Conservation (phyloP, 2,888 invertebrate genomes). For the Drosophila seclusa region DNA sequence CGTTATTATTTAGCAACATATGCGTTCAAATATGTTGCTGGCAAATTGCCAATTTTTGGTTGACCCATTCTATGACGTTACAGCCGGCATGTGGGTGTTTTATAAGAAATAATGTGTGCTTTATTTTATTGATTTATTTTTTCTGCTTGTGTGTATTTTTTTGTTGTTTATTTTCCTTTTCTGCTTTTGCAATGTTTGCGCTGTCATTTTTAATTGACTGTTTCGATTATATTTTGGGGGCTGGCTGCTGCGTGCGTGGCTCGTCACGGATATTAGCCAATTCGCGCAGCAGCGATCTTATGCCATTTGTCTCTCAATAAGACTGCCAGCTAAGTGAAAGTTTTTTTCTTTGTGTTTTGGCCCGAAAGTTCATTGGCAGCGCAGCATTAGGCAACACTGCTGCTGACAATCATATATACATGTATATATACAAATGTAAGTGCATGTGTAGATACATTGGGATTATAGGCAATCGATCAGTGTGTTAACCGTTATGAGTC, state of each 20-base stretch:
- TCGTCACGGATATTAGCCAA: conserved; percentile 65
- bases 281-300: conserved; percentile 57
- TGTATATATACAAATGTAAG: neutral
- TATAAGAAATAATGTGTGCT: conserved; percentile 26
- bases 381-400: conserved; percentile 19
- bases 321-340: conserved; percentile 56
- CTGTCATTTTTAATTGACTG: conserved; percentile 59
- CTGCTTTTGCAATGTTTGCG: conserved; percentile 45
- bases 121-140: conserved; percentile 21
- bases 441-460: neutral
- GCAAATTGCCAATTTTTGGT: conserved; percentile 45
- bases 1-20: conserved; percentile 2
- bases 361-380: conserved; percentile 59
- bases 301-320: conserved; percentile 59
- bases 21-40: conserved; percentile 27
- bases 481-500: conserved; percentile 53
- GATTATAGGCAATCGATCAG: conserved; percentile 27
- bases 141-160: neutral
- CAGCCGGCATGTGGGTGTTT: conserved; percentile 43
- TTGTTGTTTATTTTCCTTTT: conserved; percentile 29
- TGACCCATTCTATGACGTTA: conserved; percentile 50
- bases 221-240: conserved; percentile 47
- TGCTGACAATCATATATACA: conserved; percentile 5
- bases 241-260: conserved; percentile 41
- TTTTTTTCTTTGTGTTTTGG: conserved; percentile 30